phyloP scores from a whole-genome alignment of 2,113 vertebrate genomes.

The human (Homo sapiens) region DNA sequence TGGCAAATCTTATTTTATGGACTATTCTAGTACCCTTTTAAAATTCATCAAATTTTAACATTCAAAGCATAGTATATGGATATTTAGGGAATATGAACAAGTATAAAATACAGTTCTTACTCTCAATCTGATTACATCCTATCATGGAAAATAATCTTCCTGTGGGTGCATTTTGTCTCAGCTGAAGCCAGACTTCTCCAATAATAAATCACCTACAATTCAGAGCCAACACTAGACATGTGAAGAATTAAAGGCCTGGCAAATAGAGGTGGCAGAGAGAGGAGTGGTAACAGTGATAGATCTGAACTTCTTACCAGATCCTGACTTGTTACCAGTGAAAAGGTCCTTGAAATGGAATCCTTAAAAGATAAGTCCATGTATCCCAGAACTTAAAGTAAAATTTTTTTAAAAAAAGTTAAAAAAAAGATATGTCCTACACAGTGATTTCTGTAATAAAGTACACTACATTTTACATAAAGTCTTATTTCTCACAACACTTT shows the following conservation, averaged over 20 bases:
- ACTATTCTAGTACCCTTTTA: background rate
- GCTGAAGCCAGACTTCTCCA: background rate
- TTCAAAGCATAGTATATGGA: background rate
- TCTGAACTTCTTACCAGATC: too few relatives aligned
- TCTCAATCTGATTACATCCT: background rate
- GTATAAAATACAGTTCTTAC: background rate
- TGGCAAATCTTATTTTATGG: background rate
- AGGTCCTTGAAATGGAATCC: background rate
- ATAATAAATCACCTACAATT: background rate
- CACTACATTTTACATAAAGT: background rate
- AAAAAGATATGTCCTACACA: background rate
- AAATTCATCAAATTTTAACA: slow-evolving; percentile 10
- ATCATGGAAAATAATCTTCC: background rate
- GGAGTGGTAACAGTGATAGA: background rate
- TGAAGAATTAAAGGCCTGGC: background rate
- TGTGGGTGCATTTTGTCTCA: background rate
- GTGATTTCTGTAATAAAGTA: background rate
- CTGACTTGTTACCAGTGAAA: background rate
- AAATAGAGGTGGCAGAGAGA: background rate
- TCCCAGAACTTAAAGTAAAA: background rate
- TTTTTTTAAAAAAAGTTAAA: too few relatives aligned
- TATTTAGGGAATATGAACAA: background rate
- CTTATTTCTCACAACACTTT: background rate
- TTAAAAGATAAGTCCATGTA: background rate
- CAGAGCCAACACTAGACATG: background rate